Base-by-base conservation (phyloP, 2,888 invertebrate species). In the Hydrotaea diabolus region DNA sequence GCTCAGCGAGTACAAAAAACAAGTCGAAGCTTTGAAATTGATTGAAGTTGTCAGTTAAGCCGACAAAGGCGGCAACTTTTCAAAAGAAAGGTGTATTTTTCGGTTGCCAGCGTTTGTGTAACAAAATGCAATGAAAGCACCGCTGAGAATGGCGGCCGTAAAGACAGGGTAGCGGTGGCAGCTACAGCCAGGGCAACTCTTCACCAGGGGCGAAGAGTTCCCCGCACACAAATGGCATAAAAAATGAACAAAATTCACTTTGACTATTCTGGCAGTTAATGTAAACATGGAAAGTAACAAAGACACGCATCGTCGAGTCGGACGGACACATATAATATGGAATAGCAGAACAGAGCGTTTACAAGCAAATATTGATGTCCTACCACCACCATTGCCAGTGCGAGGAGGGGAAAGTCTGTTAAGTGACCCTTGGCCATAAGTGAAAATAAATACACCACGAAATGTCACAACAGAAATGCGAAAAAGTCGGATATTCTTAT, bases 41-140 rank as follows among this genome's bases (percentile, higher is more conserved):
- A 86, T 87, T 87, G 87, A 87, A 87, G 87, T 87, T 86, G 86
- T 86, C 87, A 86, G 86, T 86, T 86, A 76, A 83, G 76, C 87
- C 87, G 87, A 85, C 85, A 85, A 85, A 85, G 86, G 80, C 84
- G 84, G 86, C 80, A 84, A 80, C 80, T 72, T 76, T 80, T 69
- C 69, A 80, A 86, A 86, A 86, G 85, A 85, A 85, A 82, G 76
- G 77, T 77, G 49, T 73, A 80, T 77, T 62, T 69, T 69, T 66
- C 39, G 69, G 69, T 43, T 39, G 66, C 39, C 19, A 66, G 36
- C 17, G 64, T 64, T 36, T 36, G 19, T 9, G 19, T n/a, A n/a
- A n/a, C n/a, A 11, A 36, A 62, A 64, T 17, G 19, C 53, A 57
- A 43, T 77, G 62, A 43, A 78, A 74, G 75, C n/a, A n/a, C n/a